Evolutionary conservation across 2,888 invertebrate genomes (phyloP), one percentile per base, ranked within the genome.

Genomic region (Drosophila pseudotakahashii): DNA sequence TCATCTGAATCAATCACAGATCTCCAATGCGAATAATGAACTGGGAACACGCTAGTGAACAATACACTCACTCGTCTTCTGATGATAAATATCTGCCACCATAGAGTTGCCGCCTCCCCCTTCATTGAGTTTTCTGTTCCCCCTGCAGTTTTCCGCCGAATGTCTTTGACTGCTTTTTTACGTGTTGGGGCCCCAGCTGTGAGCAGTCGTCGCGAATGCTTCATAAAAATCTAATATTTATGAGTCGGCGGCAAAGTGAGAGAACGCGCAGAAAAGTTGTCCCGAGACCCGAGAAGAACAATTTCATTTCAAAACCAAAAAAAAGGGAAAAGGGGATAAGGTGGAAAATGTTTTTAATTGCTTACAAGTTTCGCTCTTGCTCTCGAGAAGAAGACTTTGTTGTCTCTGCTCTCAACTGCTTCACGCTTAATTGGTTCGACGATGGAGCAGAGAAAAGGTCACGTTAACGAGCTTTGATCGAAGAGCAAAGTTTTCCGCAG

Each of bases 361-460:
- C 55, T 72, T 37, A 34, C 72, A 42, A 71, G 62, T 55, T 55
- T 36, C 4, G 39, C 30, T 30, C 16, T 37, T 39, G 42, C 45
- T 36, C 32, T 16, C 3, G 16, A 11, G 9, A n/a, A 11, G 9
- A n/a, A 64, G 52, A 52, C 37, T 34, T 42, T 58, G 48, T 51
- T 55, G 39, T 39, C 50, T 13, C 26, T 34, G 14, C 37, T 41
- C n/a, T 23, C n/a, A 16, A 5, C 16, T 58, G 68, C 79, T 86
- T 77, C 72, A 86, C 72, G 88, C 78, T 86, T 82, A 82, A 82
- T 86, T 88, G 89, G 87, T 79, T 73, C 44, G 73, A 54, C 44
- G 70, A 23, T 44, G 37, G 16, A 26, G 34, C 60, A 26, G 50
- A 13, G 50, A 80, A 86, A 77, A 82, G 88, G 87, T 82, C 89